Conservation (phyloP, 2,888 invertebrate genomes). For the Eupithecia centaureata region DNA sequence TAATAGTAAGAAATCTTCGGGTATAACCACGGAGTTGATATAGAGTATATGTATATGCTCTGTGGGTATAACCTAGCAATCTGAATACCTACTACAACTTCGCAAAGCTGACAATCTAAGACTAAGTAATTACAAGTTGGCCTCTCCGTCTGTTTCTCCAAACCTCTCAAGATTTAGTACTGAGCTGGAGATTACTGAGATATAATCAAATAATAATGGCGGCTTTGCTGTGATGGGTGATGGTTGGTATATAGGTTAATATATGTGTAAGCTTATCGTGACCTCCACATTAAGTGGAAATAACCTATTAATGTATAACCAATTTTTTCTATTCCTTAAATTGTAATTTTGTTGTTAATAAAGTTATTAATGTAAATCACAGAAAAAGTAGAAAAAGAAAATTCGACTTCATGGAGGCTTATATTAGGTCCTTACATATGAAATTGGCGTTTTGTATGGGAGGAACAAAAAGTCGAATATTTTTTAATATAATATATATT, state of each 20-base stretch:
- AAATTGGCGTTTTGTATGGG: no score
- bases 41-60: no score
- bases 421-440: no score
- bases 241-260: no score
- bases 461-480: no score
- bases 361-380: not conserved
- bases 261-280: conserved; percentile 14
- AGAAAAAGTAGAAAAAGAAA: not conserved
- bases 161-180: not conserved
- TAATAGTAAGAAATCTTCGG: not conserved
- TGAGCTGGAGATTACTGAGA: conserved; percentile 27
- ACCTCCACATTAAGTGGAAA: conserved; percentile 14
- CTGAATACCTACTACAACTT: not conserved
- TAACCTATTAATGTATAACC: not conserved
- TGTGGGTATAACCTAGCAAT: not conserved
- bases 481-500: no score
- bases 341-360: no score
- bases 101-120: not conserved
- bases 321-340: no score
- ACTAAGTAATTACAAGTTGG: not conserved
- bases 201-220: conserved; percentile 43
- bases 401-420: no score
- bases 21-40: no score
- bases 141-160: not conserved
- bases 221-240: conserved; percentile 24